A percentile compares a stretch with the other conserved stretches of the same genome.
These are phyloP conservation scores for Barypeithes pellucidus DNA, from an alignment of 2,888 invertebrate species.

Conservation along the genomic window DNA sequence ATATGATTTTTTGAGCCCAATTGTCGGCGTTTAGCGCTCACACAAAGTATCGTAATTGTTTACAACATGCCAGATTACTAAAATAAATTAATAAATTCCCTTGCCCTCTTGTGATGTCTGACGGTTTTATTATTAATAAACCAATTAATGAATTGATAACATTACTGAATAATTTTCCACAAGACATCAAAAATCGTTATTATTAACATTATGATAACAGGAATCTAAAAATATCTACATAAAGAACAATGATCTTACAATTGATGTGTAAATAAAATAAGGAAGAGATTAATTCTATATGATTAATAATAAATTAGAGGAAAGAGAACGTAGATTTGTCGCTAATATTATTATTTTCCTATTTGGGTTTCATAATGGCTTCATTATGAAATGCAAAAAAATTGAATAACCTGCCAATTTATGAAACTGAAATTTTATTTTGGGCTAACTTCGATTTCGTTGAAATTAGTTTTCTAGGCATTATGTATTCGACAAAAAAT, in stretches of 20 bases:
- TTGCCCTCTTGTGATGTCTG: background rate
- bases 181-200: slow-evolving; percentile 15
- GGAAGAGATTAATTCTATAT: background rate
- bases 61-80: background rate
- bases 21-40: background rate
- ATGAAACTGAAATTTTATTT: too few relatives aligned
- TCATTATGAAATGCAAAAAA: too few relatives aligned
- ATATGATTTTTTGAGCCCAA: slow-evolving; percentile 7
- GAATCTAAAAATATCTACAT: background rate
- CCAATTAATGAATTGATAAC: slow-evolving; percentile 10
- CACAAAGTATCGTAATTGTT: slow-evolving; percentile 5
- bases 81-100: slow-evolving; percentile 10
- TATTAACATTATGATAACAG: background rate
- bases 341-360: too few relatives aligned
- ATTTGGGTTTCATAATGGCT: too few relatives aligned
- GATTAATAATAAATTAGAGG: too few relatives aligned
- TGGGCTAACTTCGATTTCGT: too few relatives aligned
- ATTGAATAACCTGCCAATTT: too few relatives aligned
- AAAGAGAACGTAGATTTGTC: too few relatives aligned
- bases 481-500: too few relatives aligned
- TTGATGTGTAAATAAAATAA: slow-evolving; percentile 2
- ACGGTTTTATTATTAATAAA: background rate
- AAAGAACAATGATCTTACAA: slow-evolving; percentile 10
- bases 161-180: slow-evolving; percentile 16
- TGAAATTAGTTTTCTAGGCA: too few relatives aligned